Evolutionary conservation across 1,140 invertebrate species (phyloP), one percentile per base, ranked within the genome.

Genomic region (Formica selysi): DNA sequence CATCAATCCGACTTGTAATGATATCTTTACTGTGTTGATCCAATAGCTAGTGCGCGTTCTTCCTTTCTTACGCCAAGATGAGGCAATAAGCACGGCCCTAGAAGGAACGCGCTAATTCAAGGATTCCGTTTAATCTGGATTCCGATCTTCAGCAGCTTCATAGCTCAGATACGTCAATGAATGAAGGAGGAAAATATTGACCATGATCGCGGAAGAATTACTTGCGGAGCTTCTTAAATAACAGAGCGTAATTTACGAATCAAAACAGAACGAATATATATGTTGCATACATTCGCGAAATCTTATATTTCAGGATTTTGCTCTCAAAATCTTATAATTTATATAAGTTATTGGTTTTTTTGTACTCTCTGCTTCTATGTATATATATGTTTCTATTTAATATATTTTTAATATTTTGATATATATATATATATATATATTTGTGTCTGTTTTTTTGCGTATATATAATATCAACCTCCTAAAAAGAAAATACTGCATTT

Each of bases 91-190:
- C 44, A 85, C 32, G 32, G 41, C 16, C 61, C 61, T 22, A 61
- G 61, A 65, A 85, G 59, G 32, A 54, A 85, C 59, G 81, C 59
- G 29, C 59, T 85, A 85, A 85, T 85, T 48, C 57, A 51, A 51
- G 81, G 59, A 76, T 85, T 85, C 44, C 59, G 36, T 85, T 85
- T 85, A 76, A 85, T 85, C 71, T 76, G 59, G 71, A 85, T 85
- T 84, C 80, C 59, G 41, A 85, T 76, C 57, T 54, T 13, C 19
- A 26, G 59, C 38, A 54, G 71, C 6, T 59, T 76, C 70, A 76
- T 51, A 76, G 13, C 8, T 65, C 8, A 19, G 73, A 78, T 78
- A 84, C 32, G 44, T 41, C 57, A 29, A 54, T 29, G 71, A 78
- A 51, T 22, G 44, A 64, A 59, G 59, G 59, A 65, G 16, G 22